Base-by-base conservation (phyloP, 2,113 vertebrate species). In the Plestiodon gilberti region DNA sequence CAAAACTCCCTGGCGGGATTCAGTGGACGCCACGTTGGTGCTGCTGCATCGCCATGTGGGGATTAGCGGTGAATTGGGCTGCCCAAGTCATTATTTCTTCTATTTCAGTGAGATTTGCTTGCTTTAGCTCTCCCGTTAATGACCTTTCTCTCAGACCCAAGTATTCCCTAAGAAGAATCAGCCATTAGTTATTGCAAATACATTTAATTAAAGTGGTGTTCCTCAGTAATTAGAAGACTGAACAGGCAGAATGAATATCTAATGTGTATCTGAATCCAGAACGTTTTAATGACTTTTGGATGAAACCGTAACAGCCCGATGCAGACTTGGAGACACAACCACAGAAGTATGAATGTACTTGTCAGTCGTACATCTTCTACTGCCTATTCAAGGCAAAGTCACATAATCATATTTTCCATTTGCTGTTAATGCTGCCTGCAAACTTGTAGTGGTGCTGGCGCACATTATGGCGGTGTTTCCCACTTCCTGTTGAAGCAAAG, bases 121-220 rank as follows among this genome's bases (percentile, higher is more conserved):
- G 84, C 35, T 78, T 71, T 59, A 84, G 73, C 30, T 84, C 43
- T 87, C 93, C 85, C 73, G 76, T 52, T 90, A 80, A 61, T 0
- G 13, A 90, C 69, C 7, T 87, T 87, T 57, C 17, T 57, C 55
- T 91, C 69, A 84, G 80, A 57, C n/a, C 28, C 38, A 67, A 78
- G 52, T 61, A 40, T 30, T 89, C 59, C 35, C 25, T 90, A 78
- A 81, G 94, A 71, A 70, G 43, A 70, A 33, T 91, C 81, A 88
- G 69, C 83, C 90, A 65, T 87, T 88, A 84, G 75, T 85, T 91
- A 79, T 65, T 92, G 52, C 59, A 74, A 88, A 70, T 90, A 91
- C 70, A 88, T 92, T 88, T 92, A 92, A 92, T 93, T 91, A 93
- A 91, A 91, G 23, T 59, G 85, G 35, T 65, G 83, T 85, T 81